Evolutionary conservation across 2,888 invertebrate species (phyloP).

Genomic region (Drosophila rellima): DNA sequence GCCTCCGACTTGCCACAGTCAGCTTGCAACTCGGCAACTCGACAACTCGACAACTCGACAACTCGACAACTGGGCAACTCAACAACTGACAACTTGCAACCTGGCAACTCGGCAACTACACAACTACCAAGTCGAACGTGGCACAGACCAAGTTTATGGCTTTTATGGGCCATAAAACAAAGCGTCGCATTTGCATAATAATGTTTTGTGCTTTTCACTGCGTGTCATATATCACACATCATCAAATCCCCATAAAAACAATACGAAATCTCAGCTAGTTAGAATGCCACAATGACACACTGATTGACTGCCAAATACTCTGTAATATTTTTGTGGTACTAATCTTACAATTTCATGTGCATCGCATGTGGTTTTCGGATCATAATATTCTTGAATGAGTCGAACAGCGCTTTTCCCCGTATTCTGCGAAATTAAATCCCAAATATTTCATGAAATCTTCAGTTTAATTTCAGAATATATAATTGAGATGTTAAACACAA

Average conservation of each 20-base stretch:
- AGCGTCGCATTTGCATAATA: constrained; percentile 61
- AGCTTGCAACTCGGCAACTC: constrained; percentile 5
- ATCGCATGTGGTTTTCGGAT: no score
- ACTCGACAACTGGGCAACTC: constrained; percentile 3
- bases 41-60: not conserved
- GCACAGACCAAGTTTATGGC: constrained; percentile 27
- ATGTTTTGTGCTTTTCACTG: constrained; percentile 52
- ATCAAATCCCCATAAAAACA: constrained; percentile 67
- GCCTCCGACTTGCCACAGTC: constrained; percentile 1
- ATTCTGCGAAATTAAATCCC: no score
- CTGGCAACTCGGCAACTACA: not conserved
- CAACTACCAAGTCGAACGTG: not conserved
- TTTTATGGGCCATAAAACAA: constrained; percentile 67
- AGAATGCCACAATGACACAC: not conserved
- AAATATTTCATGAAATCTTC: no score
- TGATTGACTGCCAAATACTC: not conserved
- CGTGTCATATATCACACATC: constrained; percentile 76
- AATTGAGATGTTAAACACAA: no score
- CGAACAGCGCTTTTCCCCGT: no score
- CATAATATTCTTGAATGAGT: no score
- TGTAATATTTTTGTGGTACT: no score
- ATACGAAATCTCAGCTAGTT: not conserved
- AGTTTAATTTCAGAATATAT: no score
- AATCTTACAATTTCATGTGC: no score
- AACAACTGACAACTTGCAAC: constrained; percentile 9